A percentile compares a stretch with the other conserved stretches of the same genome.
Conservation (phyloP, 92 coral and sea anemone genomes). For the Palythoa grandiflora region DNA sequence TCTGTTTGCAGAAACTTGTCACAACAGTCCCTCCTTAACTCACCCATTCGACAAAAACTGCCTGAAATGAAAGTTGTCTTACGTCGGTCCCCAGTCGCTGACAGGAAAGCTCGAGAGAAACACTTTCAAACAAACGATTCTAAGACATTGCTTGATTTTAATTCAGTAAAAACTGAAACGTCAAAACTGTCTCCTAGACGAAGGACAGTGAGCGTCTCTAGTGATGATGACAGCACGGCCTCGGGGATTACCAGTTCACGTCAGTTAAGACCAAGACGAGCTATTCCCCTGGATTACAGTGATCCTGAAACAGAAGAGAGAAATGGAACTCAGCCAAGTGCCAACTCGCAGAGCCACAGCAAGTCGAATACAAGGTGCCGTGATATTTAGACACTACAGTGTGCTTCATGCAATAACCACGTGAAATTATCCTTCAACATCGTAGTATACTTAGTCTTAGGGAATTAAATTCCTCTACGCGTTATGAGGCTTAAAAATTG, state of each 20-base stretch:
- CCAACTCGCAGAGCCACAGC: not conserved
- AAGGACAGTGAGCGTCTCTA: not conserved
- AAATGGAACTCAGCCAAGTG: no score
- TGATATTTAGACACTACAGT: not conserved
- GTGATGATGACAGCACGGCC: conserved; percentile 15
- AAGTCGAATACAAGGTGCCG: conserved; percentile 11
- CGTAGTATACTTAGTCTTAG: no score
- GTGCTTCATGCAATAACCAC: no score
- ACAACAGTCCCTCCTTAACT: not conserved
- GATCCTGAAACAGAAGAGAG: not conserved
- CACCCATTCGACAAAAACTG: not conserved
- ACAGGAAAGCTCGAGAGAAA: conserved; percentile 12
- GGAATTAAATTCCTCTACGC: no score
- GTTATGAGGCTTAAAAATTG: no score
- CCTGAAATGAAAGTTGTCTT: conserved; percentile 30
- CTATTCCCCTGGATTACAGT: not conserved
- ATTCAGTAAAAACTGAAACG: not conserved
- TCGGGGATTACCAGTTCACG: conserved; percentile 13
- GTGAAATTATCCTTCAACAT: no score
- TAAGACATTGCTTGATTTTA: not conserved
- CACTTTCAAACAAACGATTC: not conserved
- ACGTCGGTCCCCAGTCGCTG: conserved; percentile 27
- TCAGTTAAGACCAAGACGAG: conserved; percentile 13
- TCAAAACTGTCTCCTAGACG: not conserved
- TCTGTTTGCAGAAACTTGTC: not conserved